Evolutionary conservation across 1,140 invertebrate genomes (phyloP), one percentile per base, ranked within the genome.

Genomic region (Drosophila miranda): DNA sequence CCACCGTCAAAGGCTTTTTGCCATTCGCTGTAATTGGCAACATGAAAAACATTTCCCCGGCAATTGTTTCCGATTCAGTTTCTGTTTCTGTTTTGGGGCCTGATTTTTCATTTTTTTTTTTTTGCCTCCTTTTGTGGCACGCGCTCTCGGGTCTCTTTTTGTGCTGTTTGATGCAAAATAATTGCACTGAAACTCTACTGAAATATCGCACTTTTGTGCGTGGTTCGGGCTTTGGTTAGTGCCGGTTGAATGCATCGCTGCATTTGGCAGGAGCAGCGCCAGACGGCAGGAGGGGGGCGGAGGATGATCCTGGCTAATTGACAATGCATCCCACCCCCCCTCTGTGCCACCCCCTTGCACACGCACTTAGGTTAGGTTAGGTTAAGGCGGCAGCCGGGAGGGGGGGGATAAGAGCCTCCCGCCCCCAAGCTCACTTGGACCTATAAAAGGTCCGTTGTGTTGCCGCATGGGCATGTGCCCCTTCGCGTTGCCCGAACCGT

Each of bases 241-340:
- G 62, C 51, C 53, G 58, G 21, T 81, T 86, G 81, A 86, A 74
- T 84, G 81, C 80, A 86, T 54, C 81, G 73, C 49, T 84, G 80
- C 80, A 60, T 70, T 76, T 63, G 79, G 63, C 45, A 57, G 48
- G 9, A 14, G 6, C 11, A 28, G 51, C 19, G 51, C 21, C 13
- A 14, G 16, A 19, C 16, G 19, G 26, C 1, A 6, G 13, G 9
- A 30, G 41, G 7, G 0, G 14, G 34, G 48, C 6, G 5, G 9
- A n/a, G 19, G 44, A 9, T 0, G 44, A 9, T 0, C 30, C 69
- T 48, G 69, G 63, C 82, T 86, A 84, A 86, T 84, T 84, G 81
- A 84, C 81, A 84, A 81, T 87, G 67, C 56, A 55, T 69, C 68
- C 42, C 81, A 84, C 82, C n/a, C n/a, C n/a, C n/a, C n/a, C n/a